Evolutionary conservation across 2,113 vertebrate species (phyloP).

Genomic region (Osmerus mordax): DNA sequence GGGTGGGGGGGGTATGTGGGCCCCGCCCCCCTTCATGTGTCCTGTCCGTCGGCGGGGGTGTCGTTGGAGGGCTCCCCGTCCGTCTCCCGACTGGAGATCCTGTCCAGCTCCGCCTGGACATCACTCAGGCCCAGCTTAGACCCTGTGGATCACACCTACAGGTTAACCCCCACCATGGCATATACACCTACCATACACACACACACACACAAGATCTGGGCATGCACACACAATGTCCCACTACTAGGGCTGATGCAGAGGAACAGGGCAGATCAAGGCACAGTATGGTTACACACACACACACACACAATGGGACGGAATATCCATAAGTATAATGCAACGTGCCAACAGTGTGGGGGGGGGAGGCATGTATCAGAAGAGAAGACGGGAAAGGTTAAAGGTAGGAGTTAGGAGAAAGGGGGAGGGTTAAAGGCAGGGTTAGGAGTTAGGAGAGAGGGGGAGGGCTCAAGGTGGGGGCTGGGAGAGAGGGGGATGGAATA

Average conservation of each 20-base stretch:
- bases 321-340: conserved; percentile 37
- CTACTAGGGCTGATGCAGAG: neutral
- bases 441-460: neutral
- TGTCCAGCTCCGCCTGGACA: conserved; percentile 95
- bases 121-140: conserved; percentile 94
- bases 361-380: neutral
- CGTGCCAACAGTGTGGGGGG: conserved; percentile 39
- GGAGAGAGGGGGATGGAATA: conserved; percentile 13
- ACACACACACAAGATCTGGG: neutral
- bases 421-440: neutral
- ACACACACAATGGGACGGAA: neutral
- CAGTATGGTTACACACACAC: neutral
- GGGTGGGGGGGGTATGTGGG: conserved; percentile 56
- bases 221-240: neutral
- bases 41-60: conserved; percentile 88
- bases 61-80: conserved; percentile 77
- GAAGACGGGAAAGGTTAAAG: neutral
- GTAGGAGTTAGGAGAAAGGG: neutral
- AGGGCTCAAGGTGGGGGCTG: neutral
- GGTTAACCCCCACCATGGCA: neutral
- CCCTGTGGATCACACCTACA: conserved; percentile 65
- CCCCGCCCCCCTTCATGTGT: conserved; percentile 81
- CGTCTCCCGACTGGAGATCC: conserved; percentile 90
- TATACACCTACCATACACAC: neutral
- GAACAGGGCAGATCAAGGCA: neutral